These are phyloP conservation scores for Tragulus kanchil DNA, from an alignment of 2,113 vertebrate species.

Conservation along the genomic window DNA sequence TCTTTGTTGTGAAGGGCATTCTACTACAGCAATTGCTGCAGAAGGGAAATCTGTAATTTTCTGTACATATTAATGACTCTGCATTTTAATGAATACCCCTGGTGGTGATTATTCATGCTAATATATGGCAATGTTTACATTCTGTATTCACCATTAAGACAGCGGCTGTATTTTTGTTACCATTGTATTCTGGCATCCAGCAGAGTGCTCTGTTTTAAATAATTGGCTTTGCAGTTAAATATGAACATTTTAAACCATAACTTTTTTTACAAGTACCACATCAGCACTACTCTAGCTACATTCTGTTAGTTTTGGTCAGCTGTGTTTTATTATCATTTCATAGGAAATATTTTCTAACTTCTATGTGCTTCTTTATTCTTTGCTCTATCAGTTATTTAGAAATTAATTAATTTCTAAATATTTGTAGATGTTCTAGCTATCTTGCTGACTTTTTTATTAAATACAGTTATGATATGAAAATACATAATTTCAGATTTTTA, in stretches of 20 bases:
- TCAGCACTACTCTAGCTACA: neutral
- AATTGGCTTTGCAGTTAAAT: neutral
- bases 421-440: neutral
- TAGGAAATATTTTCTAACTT: constrained; percentile 43
- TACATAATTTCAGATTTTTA: neutral
- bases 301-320: neutral
- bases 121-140: neutral
- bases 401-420: constrained; percentile 5
- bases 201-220: neutral
- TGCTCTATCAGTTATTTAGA: neutral
- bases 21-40: neutral
- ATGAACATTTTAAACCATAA: neutral
- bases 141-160: neutral
- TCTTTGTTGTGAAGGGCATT: neutral
- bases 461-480: neutral
- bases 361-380: neutral
- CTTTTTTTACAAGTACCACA: neutral
- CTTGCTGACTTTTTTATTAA: neutral
- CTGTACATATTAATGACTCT: neutral
- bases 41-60: neutral
- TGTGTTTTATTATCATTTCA: constrained; percentile 14
- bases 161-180: neutral
- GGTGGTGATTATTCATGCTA: neutral
- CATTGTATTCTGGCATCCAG: neutral
- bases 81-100: neutral